A percentile compares a stretch with the other conserved stretches of the same genome.
Evolutionary conservation across 2,888 invertebrate species (phyloP).

Genomic region (Pseudoips prasinana): DNA sequence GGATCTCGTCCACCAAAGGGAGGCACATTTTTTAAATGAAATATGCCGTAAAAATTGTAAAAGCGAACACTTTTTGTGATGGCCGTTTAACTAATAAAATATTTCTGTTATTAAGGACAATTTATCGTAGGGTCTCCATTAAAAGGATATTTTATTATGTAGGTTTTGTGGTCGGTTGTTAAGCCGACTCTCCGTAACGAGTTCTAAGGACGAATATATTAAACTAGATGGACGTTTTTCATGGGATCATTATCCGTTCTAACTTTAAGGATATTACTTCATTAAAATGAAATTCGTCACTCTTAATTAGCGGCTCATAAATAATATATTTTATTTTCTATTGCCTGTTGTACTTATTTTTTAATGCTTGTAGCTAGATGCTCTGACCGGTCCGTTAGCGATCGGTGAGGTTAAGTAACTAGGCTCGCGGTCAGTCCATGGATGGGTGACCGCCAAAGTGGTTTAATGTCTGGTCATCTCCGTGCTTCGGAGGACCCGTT

Average conservation of each 20-base stretch:
- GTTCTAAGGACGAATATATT: constrained; percentile 51
- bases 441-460: too few species aligned
- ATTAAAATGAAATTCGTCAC: constrained; percentile 29
- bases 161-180: constrained; percentile 58
- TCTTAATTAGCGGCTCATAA: neutral
- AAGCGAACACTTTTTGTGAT: constrained; percentile 66
- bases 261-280: constrained; percentile 27
- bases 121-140: constrained; percentile 69
- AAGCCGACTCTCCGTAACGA: constrained; percentile 51
- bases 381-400: too few species aligned
- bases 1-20: constrained; percentile 65
- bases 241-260: constrained; percentile 30
- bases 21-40: constrained; percentile 57
- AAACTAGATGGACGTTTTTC: constrained; percentile 31
- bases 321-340: too few species aligned
- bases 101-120: constrained; percentile 74
- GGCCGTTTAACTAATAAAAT: constrained; percentile 64
- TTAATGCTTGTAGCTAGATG: too few species aligned
- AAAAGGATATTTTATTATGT: constrained; percentile 73
- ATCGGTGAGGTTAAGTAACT: too few species aligned
- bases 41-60: constrained; percentile 70
- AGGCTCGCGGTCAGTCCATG: too few species aligned
- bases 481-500: too few species aligned
- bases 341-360: too few species aligned
- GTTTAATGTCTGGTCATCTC: too few species aligned